A percentile compares a stretch with the other conserved stretches of the same genome.
These are phyloP conservation scores for Drosophila leonis DNA, from an alignment of 2,888 invertebrate species.

Conservation along the genomic window DNA sequence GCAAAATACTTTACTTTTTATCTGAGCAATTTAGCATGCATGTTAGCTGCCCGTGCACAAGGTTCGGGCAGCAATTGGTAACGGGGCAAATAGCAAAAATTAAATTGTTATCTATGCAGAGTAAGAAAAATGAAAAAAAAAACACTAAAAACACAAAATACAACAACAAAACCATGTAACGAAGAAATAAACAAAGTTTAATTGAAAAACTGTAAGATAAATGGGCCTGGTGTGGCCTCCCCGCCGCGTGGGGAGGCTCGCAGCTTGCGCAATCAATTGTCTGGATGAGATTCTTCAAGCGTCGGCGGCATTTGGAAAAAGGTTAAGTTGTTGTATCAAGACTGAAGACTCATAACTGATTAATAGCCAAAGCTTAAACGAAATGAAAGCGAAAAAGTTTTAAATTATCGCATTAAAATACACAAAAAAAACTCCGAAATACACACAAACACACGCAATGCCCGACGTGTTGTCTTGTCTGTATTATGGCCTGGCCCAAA, in stretches of 20 bases:
- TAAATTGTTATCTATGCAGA: constrained; percentile 66
- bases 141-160: neutral
- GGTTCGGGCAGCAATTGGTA: constrained; percentile 25
- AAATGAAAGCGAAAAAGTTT: constrained; percentile 72
- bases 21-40: constrained; percentile 66
- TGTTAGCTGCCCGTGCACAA: constrained; percentile 48
- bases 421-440: constrained; percentile 17
- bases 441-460: neutral
- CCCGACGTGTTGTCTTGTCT: constrained; percentile 37
- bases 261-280: constrained; percentile 48
- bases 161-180: constrained; percentile 30
- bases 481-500: constrained; percentile 41
- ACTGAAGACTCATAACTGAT: constrained; percentile 62
- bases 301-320: constrained; percentile 46
- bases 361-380: constrained; percentile 65
- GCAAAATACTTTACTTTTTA: constrained; percentile 66
- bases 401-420: constrained; percentile 69
- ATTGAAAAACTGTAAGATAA: constrained; percentile 66
- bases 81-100: constrained; percentile 44
- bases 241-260: neutral
- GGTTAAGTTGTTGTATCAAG: constrained; percentile 42
- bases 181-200: constrained; percentile 59
- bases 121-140: neutral
- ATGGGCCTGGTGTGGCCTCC: constrained; percentile 44
- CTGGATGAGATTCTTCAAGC: constrained; percentile 50